Evolutionary conservation across 2,113 vertebrate genomes (phyloP).

Genomic region (Campylomormyrus numenius): DNA sequence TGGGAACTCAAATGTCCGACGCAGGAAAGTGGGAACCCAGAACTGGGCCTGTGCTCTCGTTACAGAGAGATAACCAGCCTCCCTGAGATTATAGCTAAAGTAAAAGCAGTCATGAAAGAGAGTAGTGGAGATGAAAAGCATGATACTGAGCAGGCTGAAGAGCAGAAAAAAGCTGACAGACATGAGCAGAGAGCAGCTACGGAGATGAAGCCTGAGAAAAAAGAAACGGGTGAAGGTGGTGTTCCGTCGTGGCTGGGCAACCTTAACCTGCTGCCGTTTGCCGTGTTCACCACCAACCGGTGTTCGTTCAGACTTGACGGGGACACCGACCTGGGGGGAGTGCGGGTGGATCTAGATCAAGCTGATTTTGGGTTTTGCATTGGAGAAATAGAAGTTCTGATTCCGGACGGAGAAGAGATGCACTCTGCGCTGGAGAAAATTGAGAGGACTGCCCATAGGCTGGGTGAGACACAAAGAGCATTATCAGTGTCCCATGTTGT

Average conservation of each 20-base stretch:
- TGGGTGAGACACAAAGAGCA: conserved; percentile 46
- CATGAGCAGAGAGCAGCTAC: background rate
- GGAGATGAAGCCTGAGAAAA: background rate
- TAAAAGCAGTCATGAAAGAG: conserved; percentile 44
- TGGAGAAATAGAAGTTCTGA: conserved; percentile 64
- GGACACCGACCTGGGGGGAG: conserved; percentile 30
- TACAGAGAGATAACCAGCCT: conserved; percentile 62
- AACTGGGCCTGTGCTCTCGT: conserved; percentile 45
- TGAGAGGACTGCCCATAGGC: conserved; percentile 44
- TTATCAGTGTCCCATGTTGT: background rate
- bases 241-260: conserved; percentile 41
- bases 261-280: conserved; percentile 55
- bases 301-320: conserved; percentile 49
- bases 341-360: conserved; percentile 61
- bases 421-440: conserved; percentile 54
- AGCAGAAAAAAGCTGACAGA: background rate
- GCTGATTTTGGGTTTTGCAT: conserved; percentile 66
- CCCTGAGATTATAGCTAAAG: conserved; percentile 50
- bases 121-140: conserved; percentile 8
- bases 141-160: background rate
- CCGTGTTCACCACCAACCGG: conserved; percentile 56
- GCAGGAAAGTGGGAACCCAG: background rate
- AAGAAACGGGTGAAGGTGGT: background rate
- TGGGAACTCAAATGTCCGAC: conserved; percentile 65
- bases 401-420: conserved; percentile 54